Percentiles rank a stretch among this genome's conserved stretches.
These are phyloP conservation scores for Orchesellides sinensis DNA, from an alignment of 2,888 invertebrate species.

Conservation along the genomic window DNA sequence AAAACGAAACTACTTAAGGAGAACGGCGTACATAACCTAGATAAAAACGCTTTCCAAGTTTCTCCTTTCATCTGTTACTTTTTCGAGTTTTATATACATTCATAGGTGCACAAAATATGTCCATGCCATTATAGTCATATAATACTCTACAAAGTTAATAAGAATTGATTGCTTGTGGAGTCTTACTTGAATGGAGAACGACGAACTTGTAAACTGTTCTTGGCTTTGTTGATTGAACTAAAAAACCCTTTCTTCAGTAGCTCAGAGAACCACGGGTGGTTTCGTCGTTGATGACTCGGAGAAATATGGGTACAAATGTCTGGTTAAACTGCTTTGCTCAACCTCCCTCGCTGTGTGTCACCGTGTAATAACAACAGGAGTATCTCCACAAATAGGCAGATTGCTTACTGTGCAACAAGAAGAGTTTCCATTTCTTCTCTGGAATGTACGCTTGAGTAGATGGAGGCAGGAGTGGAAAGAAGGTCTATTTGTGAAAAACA, in stretches of 20 bases:
- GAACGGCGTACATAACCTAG: constrained; percentile 10
- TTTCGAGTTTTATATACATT: not conserved
- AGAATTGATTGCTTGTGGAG: constrained; percentile 50
- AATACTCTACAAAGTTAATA: constrained; percentile 42
- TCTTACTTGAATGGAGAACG: constrained; percentile 30
- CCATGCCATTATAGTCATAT: not conserved
- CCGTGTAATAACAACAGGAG: not conserved
- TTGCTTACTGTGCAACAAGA: constrained; percentile 12
- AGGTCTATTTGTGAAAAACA: not conserved
- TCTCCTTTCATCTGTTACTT: not conserved
- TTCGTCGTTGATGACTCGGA: constrained; percentile 47
- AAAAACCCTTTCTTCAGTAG: constrained; percentile 24
- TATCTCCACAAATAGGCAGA: not conserved
- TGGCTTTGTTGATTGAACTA: constrained; percentile 47
- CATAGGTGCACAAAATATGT: not conserved
- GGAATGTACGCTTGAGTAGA: not conserved
- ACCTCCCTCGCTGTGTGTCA: not conserved
- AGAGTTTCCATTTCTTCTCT: not conserved
- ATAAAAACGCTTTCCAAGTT: constrained; percentile 8
- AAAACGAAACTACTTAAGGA: constrained; percentile 5
- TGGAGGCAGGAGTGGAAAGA: no score
- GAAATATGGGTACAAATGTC: constrained; percentile 36
- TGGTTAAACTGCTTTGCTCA: not conserved
- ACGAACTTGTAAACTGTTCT: constrained; percentile 45
- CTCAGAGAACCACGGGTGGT: constrained; percentile 51